Base-by-base conservation (phyloP, 2,888 invertebrate genomes). In the Platerodrilus igneus region DNA sequence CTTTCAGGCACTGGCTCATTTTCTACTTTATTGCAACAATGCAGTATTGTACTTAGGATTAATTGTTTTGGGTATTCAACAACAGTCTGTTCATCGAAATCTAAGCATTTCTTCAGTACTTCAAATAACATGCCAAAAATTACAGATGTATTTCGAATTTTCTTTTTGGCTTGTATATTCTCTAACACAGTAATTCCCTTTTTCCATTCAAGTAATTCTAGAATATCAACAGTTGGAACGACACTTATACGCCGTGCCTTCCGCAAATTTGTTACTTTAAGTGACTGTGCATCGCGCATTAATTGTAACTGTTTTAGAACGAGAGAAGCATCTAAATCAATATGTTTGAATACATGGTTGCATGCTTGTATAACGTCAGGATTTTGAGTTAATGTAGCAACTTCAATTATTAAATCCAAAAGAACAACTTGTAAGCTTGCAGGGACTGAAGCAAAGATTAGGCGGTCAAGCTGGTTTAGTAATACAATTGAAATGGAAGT, bases 11-110 rank as follows among this genome's bases (percentile, higher is more conserved):
- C 59, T 73, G 0, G 74, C 64, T 2, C 74, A 6, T 73, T 71
- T 10, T 69, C 60, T 1, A 79, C 70, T 55, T 78, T 78, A 53
- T 77, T 73, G 52, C 81, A 84, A 55, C 78, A 81, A 58, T 83
- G 79, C 61, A 87, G 74, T 17, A 94, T 73, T 1, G 80, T 79
- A 0, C 88, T 83, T 0, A 96, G 69, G 11, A 90, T 72, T 9
- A 95, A 69, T 60, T 95, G 94, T 63, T 92, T 92, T 0, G 86
- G 78, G 60, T 95, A 95, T 62, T 95, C 94, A 0, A 88, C 78
- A 10, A 81, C 76, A 1, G 80, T 78, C 56, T 89, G 88, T 49
- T 87, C 85, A 56, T 91, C 90, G 53, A 87, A 81, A 45, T 81
- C 76, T 22, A 92, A 67, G 50, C 90, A 89, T 67, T 79, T 80